Percentiles rank a stretch among this genome's conserved stretches.
These are phyloP conservation scores for Todus mexicanus DNA, from an alignment of 2,797 vertebrate species.

Conservation along the genomic window DNA sequence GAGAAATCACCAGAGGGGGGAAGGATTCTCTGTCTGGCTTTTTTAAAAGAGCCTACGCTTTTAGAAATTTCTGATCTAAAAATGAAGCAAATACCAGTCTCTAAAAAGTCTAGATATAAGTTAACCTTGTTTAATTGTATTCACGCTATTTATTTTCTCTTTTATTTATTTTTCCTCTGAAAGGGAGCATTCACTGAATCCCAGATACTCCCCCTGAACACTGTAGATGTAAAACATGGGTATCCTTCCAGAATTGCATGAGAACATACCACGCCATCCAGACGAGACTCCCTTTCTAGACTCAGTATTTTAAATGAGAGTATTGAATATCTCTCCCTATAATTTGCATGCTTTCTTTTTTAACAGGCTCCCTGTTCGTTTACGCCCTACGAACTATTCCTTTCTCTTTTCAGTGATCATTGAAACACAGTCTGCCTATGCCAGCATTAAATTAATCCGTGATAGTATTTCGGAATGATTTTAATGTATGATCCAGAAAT, in stretches of 20 bases:
- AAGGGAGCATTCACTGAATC: slow-evolving; percentile 2
- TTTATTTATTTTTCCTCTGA: slow-evolving; percentile 19
- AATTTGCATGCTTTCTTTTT: slow-evolving; percentile 9
- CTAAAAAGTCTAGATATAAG: background rate
- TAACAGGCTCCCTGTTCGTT: background rate
- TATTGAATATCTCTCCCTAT: background rate
- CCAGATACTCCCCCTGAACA: background rate
- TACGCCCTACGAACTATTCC: background rate
- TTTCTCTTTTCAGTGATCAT: background rate
- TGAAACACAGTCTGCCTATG: background rate
- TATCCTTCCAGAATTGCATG: background rate
- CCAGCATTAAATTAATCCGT: background rate
- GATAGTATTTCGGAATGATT: background rate
- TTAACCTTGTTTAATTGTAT: background rate
- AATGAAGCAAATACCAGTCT: background rate
- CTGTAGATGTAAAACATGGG: slow-evolving; percentile 3
- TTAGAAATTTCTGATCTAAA: slow-evolving; percentile 9
- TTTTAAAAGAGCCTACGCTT: background rate
- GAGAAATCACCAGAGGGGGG: slow-evolving; percentile 50
- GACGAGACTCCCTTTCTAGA: background rate
- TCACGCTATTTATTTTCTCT: background rate
- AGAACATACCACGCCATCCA: background rate
- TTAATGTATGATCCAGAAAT: background rate
- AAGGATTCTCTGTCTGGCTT: slow-evolving; percentile 18
- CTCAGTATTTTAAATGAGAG: slow-evolving; percentile 11